Percentiles rank a stretch among this genome's conserved stretches.
phyloP scores from a whole-genome alignment of 2,888 invertebrate species.

The Steinernema carpocapsae region DNA sequence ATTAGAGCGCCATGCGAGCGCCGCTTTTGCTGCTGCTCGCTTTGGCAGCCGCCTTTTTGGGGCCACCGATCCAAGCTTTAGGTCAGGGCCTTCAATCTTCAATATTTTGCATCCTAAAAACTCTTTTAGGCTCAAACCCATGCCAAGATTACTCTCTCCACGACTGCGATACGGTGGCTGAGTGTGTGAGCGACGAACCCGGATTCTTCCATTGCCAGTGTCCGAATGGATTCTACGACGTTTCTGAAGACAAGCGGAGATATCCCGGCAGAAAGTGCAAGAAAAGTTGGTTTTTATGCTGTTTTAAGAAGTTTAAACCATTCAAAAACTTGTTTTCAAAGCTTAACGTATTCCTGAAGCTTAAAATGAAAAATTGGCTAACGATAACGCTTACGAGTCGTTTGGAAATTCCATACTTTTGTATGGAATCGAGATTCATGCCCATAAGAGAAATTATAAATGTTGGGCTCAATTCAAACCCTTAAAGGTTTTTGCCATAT shows the following conservation, averaged over 20 bases:
- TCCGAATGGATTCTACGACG: conserved; percentile 65
- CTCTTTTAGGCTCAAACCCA: conserved; percentile 63
- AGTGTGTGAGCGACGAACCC: conserved; percentile 65
- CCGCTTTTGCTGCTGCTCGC: background rate
- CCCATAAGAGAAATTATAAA: too few relatives aligned
- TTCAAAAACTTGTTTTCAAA: too few relatives aligned
- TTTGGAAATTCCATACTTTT: too few relatives aligned
- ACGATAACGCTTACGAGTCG: too few relatives aligned
- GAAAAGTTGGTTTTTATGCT: conserved; percentile 55
- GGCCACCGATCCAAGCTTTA: background rate
- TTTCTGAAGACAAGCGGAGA: conserved; percentile 54
- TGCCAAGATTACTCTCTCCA: conserved; percentile 68
- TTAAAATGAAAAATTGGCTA: too few relatives aligned
- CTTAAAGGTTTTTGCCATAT: too few relatives aligned
- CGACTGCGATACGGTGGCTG: conserved; percentile 67
- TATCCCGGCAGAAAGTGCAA: conserved; percentile 67
- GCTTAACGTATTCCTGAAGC: too few relatives aligned
- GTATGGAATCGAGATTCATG: too few relatives aligned
- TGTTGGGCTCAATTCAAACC: too few relatives aligned
- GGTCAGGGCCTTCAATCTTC: background rate
- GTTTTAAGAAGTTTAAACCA: background rate
- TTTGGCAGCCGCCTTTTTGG: background rate
- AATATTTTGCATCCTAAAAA: too few relatives aligned
- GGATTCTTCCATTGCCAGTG: conserved; percentile 68
- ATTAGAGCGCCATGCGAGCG: background rate